A percentile compares a stretch with the other conserved stretches of the same genome.
Evolutionary conservation across 2,888 invertebrate genomes (phyloP).

Genomic region (Caenorhabditis angaria): DNA sequence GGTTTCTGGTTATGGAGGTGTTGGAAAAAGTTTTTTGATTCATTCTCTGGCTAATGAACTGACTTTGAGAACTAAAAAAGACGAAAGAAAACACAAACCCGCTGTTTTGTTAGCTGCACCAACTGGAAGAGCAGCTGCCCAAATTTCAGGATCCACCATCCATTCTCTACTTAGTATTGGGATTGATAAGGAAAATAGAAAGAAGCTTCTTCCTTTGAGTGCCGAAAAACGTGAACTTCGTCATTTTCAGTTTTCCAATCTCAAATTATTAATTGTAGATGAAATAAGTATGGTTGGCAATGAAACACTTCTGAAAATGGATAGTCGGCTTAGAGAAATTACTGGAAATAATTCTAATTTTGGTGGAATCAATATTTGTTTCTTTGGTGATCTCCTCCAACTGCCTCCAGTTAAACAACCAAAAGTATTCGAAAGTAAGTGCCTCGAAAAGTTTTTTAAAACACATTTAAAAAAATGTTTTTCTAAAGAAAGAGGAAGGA

Average conservation of each 20-base stretch:
- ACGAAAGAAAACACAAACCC: not conserved
- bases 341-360: slow-evolving; percentile 15
- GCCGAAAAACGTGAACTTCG: not conserved
- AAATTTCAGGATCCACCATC: slow-evolving; percentile 40
- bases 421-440: not conserved
- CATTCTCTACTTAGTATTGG: slow-evolving; percentile 26
- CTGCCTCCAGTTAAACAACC: slow-evolving; percentile 27
- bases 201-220: no score
- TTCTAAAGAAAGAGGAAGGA: no score
- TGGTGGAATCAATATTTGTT: slow-evolving; percentile 26
- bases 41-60: slow-evolving; percentile 31
- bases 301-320: slow-evolving; percentile 23
- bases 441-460: no score
- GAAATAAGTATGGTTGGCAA: slow-evolving; percentile 30
- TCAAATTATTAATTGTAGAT: slow-evolving; percentile 35
- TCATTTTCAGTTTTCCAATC: not conserved
- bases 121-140: slow-evolving; percentile 43
- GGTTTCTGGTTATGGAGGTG: slow-evolving; percentile 38
- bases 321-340: slow-evolving; percentile 26
- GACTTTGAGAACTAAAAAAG: not conserved
- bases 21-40: slow-evolving; percentile 44
- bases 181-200: not conserved
- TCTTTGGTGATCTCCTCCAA: slow-evolving; percentile 33
- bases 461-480: no score
- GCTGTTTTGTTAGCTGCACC: slow-evolving; percentile 35